Evolutionary conservation across 2,113 vertebrate genomes (phyloP).

Genomic region (Climacteris rufus): DNA sequence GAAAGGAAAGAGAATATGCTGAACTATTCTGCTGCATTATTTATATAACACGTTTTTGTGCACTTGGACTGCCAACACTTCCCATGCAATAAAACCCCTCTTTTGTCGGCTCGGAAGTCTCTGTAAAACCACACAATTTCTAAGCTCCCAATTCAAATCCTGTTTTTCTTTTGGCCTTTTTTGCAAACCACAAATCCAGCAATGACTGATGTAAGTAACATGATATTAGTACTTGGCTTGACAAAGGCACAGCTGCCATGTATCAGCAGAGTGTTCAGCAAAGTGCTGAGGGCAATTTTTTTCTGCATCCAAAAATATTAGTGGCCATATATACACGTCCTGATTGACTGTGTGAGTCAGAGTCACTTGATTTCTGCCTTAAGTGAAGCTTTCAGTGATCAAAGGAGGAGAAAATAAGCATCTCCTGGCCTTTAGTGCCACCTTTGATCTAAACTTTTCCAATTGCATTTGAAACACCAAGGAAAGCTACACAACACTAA

Average conservation of each 20-base stretch:
- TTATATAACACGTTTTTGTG: constrained; percentile 44
- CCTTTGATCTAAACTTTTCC: neutral
- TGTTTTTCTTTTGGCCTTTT: neutral
- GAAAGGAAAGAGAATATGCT: neutral
- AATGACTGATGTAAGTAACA: neutral
- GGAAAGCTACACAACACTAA: neutral
- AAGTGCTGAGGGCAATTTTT: constrained; percentile 21
- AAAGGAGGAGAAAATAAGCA: neutral
- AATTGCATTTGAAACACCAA: neutral
- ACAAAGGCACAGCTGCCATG: constrained; percentile 54
- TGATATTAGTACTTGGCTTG: neutral
- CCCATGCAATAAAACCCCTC: neutral
- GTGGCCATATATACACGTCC: neutral
- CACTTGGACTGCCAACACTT: neutral
- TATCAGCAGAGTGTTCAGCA: neutral
- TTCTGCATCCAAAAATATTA: constrained; percentile 34
- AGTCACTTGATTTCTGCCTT: neutral
- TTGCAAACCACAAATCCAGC: neutral
- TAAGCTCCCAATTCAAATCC: neutral
- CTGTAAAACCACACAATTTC: neutral
- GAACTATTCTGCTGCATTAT: neutral
- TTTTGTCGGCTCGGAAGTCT: neutral
- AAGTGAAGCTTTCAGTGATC: neutral
- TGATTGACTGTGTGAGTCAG: constrained; percentile 25
- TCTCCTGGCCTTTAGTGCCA: neutral